Evolutionary conservation across 2,888 invertebrate species (phyloP).

Genomic region (Pachliopta kotzebuea): DNA sequence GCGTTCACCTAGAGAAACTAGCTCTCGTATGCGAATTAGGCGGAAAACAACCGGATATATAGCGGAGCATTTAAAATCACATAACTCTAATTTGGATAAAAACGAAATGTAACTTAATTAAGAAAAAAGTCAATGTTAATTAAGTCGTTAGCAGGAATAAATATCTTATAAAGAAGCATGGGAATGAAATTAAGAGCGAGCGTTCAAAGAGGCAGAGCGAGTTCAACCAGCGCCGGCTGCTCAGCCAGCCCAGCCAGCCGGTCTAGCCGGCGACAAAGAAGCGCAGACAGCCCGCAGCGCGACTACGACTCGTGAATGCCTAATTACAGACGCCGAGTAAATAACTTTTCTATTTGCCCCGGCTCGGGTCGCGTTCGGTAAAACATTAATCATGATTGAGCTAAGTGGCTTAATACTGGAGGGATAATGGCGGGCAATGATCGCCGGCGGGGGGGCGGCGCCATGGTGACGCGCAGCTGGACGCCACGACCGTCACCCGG

Average conservation of each 20-base stretch:
- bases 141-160: constrained; percentile 3
- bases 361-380: constrained; percentile 73
- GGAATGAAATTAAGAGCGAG: constrained; percentile 47
- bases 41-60: no score
- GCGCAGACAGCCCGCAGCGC: constrained; percentile 68
- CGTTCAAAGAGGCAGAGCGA: constrained; percentile 55
- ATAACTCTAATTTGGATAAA: no score
- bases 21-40: no score
- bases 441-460: constrained; percentile 75
- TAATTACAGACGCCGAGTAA: constrained; percentile 76
- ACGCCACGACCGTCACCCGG: constrained; percentile 48
- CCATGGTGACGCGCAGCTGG: constrained; percentile 63
- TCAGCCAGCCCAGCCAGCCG: constrained; percentile 48
- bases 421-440: constrained; percentile 78
- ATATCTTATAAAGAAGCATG: constrained; percentile 37
- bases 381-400: constrained; percentile 81
- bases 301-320: constrained; percentile 74
- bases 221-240: constrained; percentile 53
- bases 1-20: no score
- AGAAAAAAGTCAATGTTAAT: not conserved
- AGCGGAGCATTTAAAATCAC: no score
- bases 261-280: constrained; percentile 65
- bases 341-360: constrained; percentile 78
- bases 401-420: constrained; percentile 81
- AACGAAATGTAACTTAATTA: not conserved